Evolutionary conservation across 2,888 invertebrate species (phyloP).

Genomic region (Diarsia brunnea): DNA sequence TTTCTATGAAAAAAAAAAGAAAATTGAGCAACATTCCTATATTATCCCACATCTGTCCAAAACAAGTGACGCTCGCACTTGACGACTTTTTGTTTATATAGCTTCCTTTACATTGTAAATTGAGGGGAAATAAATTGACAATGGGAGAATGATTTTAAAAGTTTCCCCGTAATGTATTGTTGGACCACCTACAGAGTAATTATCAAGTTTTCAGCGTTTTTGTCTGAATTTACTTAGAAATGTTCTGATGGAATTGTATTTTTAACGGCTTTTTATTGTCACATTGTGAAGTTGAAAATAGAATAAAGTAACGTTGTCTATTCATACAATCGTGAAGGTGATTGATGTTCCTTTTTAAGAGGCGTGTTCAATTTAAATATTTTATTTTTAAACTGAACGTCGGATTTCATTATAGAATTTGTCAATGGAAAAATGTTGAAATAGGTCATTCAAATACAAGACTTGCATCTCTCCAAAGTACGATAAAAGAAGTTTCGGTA

Average conservation of each 20-base stretch:
- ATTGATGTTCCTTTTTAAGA: background rate
- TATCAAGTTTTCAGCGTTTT: conserved; percentile 43
- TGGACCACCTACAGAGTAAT: conserved; percentile 52
- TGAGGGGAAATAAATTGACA: conserved; percentile 56
- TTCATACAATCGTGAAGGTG: background rate
- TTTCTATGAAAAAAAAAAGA: too few relatives aligned
- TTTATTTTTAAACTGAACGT: background rate
- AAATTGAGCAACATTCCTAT: too few relatives aligned
- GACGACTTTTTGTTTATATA: conserved; percentile 52
- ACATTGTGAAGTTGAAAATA: conserved; percentile 1
- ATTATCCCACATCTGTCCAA: background rate
- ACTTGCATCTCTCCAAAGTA: too few relatives aligned
- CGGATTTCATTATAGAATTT: too few relatives aligned
- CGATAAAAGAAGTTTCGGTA: too few relatives aligned
- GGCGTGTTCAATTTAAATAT: background rate
- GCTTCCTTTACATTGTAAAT: conserved; percentile 59
- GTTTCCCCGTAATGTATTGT: conserved; percentile 46
- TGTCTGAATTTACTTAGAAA: conserved; percentile 29
- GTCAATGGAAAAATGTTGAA: background rate
- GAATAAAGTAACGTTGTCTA: conserved; percentile 5
- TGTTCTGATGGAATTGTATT: conserved; percentile 19
- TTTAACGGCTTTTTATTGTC: conserved; percentile 26
- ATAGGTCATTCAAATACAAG: too few relatives aligned
- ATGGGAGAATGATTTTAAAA: conserved; percentile 53
- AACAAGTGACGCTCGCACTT: conserved; percentile 18